These are phyloP conservation scores for Endomychus coccineus DNA, from an alignment of 2,888 invertebrate species.

Conservation along the genomic window DNA sequence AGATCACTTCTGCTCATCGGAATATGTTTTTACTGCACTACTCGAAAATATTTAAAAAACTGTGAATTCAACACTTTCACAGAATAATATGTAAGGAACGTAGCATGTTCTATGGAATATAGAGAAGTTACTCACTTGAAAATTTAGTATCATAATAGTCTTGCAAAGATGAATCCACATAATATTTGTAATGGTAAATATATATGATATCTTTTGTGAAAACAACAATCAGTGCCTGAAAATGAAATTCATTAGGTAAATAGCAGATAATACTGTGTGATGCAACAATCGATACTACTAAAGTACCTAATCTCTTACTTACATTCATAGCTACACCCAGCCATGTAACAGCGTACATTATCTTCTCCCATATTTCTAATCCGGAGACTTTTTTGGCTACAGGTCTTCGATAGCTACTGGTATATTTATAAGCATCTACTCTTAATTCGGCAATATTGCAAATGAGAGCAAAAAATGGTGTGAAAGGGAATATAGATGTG, in stretches of 20 bases:
- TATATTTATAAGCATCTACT: conserved; percentile 32
- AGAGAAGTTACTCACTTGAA: conserved; percentile 10
- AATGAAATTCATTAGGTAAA: background rate
- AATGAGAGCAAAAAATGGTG: conserved; percentile 56
- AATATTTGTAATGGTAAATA: conserved; percentile 2
- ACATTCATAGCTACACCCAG: conserved; percentile 37
- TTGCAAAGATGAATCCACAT: conserved; percentile 1
- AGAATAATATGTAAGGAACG: no score
- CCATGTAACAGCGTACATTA: conserved; percentile 32
- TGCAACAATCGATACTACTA: no score
- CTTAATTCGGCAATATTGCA: conserved; percentile 57
- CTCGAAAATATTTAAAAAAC: no score
- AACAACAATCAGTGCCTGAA: conserved; percentile 9
- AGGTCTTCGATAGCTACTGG: conserved; percentile 11
- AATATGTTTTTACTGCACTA: no score
- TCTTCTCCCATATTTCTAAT: conserved; percentile 35
- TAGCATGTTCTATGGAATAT: no score
- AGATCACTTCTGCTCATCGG: no score
- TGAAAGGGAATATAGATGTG: conserved; percentile 58
- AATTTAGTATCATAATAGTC: conserved; percentile 6
- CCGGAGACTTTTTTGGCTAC: conserved; percentile 18
- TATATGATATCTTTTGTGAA: conserved; percentile 7
- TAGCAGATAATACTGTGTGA: no score
- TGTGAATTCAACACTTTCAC: no score
- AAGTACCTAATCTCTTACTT: conserved; percentile 14